Conservation (phyloP, 2,797 vertebrate genomes). For the Carapus acus region DNA sequence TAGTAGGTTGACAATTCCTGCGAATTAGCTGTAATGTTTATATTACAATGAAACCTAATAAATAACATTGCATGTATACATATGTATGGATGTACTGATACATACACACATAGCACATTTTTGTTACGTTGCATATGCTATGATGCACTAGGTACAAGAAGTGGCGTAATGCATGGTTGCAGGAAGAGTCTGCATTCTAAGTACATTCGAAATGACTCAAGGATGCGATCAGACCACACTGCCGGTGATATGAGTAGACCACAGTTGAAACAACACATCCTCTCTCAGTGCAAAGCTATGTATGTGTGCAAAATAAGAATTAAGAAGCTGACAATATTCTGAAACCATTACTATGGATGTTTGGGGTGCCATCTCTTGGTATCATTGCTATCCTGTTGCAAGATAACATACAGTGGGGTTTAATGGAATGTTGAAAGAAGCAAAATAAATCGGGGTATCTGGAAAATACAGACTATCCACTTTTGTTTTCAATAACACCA, state of each 20-base stretch:
- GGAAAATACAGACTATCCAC: too few relatives aligned
- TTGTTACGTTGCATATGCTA: background rate
- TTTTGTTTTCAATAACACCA: slow-evolving; percentile 7
- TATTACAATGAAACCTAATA: too few relatives aligned
- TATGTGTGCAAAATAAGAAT: background rate
- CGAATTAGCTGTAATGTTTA: too few relatives aligned
- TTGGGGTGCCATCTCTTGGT: slow-evolving; percentile 1
- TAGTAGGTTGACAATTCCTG: too few relatives aligned
- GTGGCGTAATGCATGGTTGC: slow-evolving; percentile 10
- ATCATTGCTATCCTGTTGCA: background rate
- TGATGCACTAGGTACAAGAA: slow-evolving; percentile 29
- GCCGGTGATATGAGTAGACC: slow-evolving; percentile 21
- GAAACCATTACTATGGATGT: background rate
- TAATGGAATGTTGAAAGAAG: too few relatives aligned
- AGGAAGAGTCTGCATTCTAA: slow-evolving; percentile 10
- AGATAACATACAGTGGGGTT: too few relatives aligned
- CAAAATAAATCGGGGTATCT: too few relatives aligned
- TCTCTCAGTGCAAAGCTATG: slow-evolving; percentile 7
- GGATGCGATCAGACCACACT: slow-evolving; percentile 19
- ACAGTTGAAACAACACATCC: slow-evolving; percentile 19
- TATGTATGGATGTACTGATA: too few relatives aligned
- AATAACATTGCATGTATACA: too few relatives aligned
- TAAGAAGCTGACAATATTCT: background rate
- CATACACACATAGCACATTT: slow-evolving; percentile 4
- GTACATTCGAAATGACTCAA: slow-evolving; percentile 35